phyloP scores from a whole-genome alignment of 2,888 invertebrate species.

The Drosophila suboccidentalis region DNA sequence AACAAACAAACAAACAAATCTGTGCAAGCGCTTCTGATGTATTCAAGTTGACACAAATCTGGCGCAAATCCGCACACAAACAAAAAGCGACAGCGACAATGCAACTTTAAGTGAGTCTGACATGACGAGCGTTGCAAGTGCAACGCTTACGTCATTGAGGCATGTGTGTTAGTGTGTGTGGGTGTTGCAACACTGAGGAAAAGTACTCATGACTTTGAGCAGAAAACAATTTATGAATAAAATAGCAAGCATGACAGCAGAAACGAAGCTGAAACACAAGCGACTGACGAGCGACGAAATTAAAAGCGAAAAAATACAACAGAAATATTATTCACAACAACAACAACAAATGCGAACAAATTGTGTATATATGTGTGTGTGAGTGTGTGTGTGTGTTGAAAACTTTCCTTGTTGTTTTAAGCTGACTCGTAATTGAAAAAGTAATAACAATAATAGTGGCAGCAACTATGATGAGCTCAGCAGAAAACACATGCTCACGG shows the following conservation, averaged over 20 bases:
- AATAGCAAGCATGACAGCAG: slow-evolving; percentile 52
- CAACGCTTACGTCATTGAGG: slow-evolving; percentile 17
- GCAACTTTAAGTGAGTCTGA: slow-evolving; percentile 70
- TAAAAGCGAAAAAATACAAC: slow-evolving; percentile 72
- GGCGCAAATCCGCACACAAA: slow-evolving; percentile 73
- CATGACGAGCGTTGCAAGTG: slow-evolving; percentile 52
- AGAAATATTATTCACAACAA: slow-evolving; percentile 26
- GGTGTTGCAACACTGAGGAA: slow-evolving; percentile 28
- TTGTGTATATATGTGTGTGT: not conserved
- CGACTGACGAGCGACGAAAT: slow-evolving; percentile 60
- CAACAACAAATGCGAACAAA: not conserved
- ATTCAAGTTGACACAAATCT: slow-evolving; percentile 82
- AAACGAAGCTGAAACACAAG: slow-evolving; percentile 25
- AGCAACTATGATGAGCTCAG: not conserved
- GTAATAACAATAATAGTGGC: slow-evolving; percentile 39
- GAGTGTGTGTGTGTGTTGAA: not conserved
- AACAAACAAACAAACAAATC: slow-evolving; percentile 61
- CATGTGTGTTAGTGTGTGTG: slow-evolving; percentile 9
- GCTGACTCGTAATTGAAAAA: slow-evolving; percentile 65
- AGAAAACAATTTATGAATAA: slow-evolving; percentile 75
- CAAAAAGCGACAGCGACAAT: slow-evolving; percentile 47
- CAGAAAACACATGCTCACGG: slow-evolving; percentile 3
- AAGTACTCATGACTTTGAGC: slow-evolving; percentile 42
- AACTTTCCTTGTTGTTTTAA: slow-evolving; percentile 33
- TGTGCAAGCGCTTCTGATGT: slow-evolving; percentile 75